Evolutionary conservation across 2,113 vertebrate genomes (phyloP).

Genomic region (Naja naja): DNA sequence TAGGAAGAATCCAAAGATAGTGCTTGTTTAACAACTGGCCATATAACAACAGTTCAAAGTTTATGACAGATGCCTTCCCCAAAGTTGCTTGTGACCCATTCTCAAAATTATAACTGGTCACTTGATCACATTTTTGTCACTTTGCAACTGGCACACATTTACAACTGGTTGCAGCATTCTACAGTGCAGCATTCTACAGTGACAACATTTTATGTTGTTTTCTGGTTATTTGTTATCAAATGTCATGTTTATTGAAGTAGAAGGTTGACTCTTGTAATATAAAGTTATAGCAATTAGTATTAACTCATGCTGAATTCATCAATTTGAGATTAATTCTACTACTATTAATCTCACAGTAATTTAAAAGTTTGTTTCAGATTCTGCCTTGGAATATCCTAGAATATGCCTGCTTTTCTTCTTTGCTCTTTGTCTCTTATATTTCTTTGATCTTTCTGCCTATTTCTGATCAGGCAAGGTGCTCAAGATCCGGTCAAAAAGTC

Average conservation of each 20-base stretch:
- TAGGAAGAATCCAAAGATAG: neutral
- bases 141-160: no score
- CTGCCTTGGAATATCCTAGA: neutral
- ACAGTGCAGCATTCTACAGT: neutral
- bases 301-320: neutral
- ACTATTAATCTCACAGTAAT: neutral
- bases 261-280: neutral
- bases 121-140: no score
- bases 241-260: neutral
- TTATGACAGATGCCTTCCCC: no score
- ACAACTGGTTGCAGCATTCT: no score
- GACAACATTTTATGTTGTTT: neutral
- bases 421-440: neutral
- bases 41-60: no score
- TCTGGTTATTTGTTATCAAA: neutral
- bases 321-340: neutral
- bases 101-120: no score
- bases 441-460: neutral
- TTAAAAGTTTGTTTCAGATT: neutral
- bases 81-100: no score
- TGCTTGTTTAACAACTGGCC: no score
- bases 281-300: neutral
- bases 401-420: neutral
- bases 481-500: neutral
- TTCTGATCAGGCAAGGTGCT: neutral